Percentiles rank a stretch among this genome's conserved stretches.
Conservation (phyloP, 2,888 invertebrate genomes). For the Kuschelorhynchus macadamiae region DNA sequence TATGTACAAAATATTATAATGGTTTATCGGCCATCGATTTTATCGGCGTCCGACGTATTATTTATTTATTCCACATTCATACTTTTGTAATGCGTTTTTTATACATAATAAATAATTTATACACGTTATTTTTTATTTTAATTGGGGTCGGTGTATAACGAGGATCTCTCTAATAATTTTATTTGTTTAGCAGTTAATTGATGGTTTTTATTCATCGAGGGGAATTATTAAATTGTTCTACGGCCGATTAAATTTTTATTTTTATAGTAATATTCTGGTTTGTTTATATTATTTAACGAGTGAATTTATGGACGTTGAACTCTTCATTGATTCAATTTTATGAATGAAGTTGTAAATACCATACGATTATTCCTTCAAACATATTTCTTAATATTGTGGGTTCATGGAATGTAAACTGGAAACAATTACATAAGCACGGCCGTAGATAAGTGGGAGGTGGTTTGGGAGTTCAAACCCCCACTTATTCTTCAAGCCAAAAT, state of each 20-base stretch:
- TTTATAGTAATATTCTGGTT: slow-evolving; percentile 1
- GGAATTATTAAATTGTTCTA: slow-evolving; percentile 19
- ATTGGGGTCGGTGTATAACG: slow-evolving; percentile 15
- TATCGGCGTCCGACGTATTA: slow-evolving; percentile 31
- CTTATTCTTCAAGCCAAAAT: too few species aligned
- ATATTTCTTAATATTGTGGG: too few species aligned
- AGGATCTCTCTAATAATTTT: slow-evolving; percentile 23
- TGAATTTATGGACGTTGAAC: too few species aligned
- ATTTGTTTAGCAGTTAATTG: slow-evolving; percentile 29
- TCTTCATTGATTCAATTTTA: too few species aligned
- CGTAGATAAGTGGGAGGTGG: too few species aligned
- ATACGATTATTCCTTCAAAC: too few species aligned
- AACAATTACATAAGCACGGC: too few species aligned
- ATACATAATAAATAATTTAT: slow-evolving; percentile 36
- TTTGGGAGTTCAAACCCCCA: too few species aligned
- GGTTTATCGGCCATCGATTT: slow-evolving; percentile 49
- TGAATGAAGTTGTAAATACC: too few species aligned
- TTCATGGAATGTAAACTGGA: too few species aligned
- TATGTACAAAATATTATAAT: slow-evolving; percentile 48
- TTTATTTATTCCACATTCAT: slow-evolving; percentile 45
- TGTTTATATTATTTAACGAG: slow-evolving; percentile 8
- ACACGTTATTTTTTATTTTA: slow-evolving; percentile 27
- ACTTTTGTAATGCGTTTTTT: slow-evolving; percentile 47
- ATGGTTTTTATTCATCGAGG: slow-evolving; percentile 26
- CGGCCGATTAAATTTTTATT: slow-evolving; percentile 16